Conservation (phyloP, 2,797 vertebrate genomes). For the Choloepus didactylus region DNA sequence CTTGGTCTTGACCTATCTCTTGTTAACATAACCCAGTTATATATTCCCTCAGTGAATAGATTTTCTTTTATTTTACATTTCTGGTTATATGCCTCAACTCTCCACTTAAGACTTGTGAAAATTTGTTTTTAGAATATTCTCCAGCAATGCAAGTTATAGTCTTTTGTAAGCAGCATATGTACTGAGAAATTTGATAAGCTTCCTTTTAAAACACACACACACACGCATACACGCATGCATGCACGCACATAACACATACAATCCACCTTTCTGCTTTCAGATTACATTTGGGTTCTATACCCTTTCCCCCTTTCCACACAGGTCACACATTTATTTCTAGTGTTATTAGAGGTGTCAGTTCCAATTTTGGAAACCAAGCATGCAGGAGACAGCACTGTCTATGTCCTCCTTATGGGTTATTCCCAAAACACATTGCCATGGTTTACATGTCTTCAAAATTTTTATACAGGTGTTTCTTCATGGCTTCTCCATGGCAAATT, state of each 20-base stretch:
- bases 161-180: background rate
- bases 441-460: background rate
- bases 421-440: background rate
- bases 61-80: constrained; percentile 18
- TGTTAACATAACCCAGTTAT: background rate
- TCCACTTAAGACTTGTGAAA: background rate
- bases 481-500: background rate
- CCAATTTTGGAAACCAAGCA: background rate
- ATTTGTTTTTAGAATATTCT: background rate
- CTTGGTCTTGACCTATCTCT: background rate
- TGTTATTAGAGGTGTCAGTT: background rate
- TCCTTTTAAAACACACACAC: background rate
- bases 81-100: background rate
- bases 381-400: background rate
- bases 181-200: background rate
- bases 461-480: background rate
- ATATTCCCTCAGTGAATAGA: background rate
- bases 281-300: background rate
- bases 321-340: background rate
- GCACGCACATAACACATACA: background rate
- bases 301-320: background rate
- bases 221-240: too few species aligned
- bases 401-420: background rate
- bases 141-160: background rate
- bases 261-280: background rate